phyloP scores from a whole-genome alignment of 2,888 invertebrate species.

The Zygothrica quintamaculata region DNA sequence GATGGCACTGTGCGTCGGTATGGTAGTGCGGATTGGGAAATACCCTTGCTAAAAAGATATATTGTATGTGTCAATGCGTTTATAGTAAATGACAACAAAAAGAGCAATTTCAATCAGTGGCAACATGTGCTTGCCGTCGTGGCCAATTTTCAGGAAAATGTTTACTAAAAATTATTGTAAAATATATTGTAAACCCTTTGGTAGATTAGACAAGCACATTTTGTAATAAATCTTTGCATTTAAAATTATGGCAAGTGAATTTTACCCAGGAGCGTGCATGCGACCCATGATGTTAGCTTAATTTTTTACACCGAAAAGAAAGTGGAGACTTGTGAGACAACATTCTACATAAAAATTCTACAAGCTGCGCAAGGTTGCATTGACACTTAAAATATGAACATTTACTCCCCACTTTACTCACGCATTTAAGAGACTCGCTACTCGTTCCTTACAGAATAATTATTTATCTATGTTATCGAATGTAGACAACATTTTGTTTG shows the following conservation, averaged over 20 bases:
- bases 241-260: conserved; percentile 69
- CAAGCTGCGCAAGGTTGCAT: conserved; percentile 57
- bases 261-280: conserved; percentile 99
- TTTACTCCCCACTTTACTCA: conserved; percentile 5
- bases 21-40: conserved; percentile 99
- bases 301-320: conserved; percentile 84
- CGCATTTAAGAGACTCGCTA: conserved; percentile 14
- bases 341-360: conserved; percentile 48
- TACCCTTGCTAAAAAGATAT: conserved; percentile 94
- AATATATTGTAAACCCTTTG: not conserved
- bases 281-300: conserved; percentile 97
- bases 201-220: conserved; percentile 55
- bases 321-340: conserved; percentile 70
- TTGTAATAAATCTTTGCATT: conserved; percentile 41
- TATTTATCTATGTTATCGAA: conserved; percentile 20
- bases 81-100: conserved; percentile 47
- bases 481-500: conserved; percentile 16
- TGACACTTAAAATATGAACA: not conserved
- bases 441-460: conserved; percentile 12
- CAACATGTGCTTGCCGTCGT: conserved; percentile 64
- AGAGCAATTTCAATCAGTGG: conserved; percentile 44
- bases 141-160: conserved; percentile 15
- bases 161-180: not conserved
- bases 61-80: too few species aligned
- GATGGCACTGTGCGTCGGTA: conserved; percentile 99